Evolutionary conservation across 1,140 invertebrate genomes (phyloP).

Genomic region (Drosophila kurseongensis): DNA sequence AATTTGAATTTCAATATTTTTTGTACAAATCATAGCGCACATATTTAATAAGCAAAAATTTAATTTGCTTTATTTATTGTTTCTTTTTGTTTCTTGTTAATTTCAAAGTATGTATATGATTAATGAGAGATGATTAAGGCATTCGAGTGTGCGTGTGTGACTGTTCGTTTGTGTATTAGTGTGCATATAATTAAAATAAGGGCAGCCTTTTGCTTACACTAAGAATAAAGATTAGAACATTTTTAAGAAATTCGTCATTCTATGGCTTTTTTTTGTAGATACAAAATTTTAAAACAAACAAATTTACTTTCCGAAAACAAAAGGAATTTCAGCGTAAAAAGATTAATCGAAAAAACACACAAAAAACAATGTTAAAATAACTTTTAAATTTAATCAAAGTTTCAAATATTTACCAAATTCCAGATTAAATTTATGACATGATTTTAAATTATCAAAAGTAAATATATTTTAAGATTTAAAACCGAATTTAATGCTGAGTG

Average conservation of each 20-base stretch:
- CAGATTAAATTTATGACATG: too few relatives aligned
- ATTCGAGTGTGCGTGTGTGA: slow-evolving; percentile 17
- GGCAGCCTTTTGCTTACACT: slow-evolving; percentile 22
- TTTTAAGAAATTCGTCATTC: neutral
- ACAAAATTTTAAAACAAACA: too few relatives aligned
- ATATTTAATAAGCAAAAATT: slow-evolving; percentile 66
- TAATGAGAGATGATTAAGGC: slow-evolving; percentile 74
- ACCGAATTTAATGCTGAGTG: neutral
- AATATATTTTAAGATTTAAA: neutral
- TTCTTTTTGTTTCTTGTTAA: slow-evolving; percentile 42
- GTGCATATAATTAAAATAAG: slow-evolving; percentile 51
- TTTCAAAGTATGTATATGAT: slow-evolving; percentile 75
- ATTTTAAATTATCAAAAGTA: neutral
- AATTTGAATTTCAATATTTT: slow-evolving; percentile 22
- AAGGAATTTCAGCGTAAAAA: too few relatives aligned
- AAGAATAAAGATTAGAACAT: neutral
- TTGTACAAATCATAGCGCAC: slow-evolving; percentile 51
- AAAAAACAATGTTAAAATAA: too few relatives aligned
- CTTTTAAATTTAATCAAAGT: too few relatives aligned
- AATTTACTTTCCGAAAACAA: too few relatives aligned
- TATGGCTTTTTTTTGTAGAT: too few relatives aligned
- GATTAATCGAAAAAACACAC: too few relatives aligned
- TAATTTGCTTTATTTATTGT: slow-evolving; percentile 64
- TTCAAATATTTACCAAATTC: too few relatives aligned
- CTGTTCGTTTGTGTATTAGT: slow-evolving; percentile 13